These are phyloP conservation scores for Macrosiphum euphorbiae DNA, from an alignment of 2,888 invertebrate species.

Conservation along the genomic window DNA sequence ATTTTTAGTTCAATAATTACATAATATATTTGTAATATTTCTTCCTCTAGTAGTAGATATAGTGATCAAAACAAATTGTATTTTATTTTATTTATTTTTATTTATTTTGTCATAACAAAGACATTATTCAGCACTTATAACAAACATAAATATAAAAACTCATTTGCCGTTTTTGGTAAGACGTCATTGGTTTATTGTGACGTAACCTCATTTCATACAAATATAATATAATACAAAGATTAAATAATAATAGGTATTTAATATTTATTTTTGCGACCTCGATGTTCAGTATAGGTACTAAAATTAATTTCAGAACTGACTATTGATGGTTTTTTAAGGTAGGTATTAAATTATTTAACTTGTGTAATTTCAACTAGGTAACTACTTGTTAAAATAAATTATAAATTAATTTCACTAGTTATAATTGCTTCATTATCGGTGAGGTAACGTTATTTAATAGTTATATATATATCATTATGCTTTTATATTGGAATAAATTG, in stretches of 20 bases:
- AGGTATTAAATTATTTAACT: not conserved
- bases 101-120: not conserved
- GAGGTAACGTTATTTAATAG: not conserved
- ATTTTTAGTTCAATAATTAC: not conserved
- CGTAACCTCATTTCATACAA: constrained; percentile 8
- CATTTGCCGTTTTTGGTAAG: constrained; percentile 25
- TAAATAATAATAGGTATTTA: not conserved
- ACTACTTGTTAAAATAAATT: not conserved
- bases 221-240: not conserved
- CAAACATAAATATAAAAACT: not conserved
- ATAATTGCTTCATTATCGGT: not conserved
- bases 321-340: not conserved
- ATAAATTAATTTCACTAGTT: not conserved
- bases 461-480: not conserved
- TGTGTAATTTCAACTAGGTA: not conserved
- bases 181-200: not conserved
- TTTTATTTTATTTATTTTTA: too few species aligned
- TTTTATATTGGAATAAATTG: not conserved
- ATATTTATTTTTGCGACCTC: constrained; percentile 24
- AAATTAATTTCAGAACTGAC: constrained; percentile 4
- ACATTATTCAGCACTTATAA: constrained; percentile 19
- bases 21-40: not conserved
- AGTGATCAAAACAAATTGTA: not conserved
- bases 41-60: not conserved
- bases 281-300: not conserved